Evolutionary conservation across 2,797 vertebrate species (phyloP).

Genomic region (Bufotes viridis): DNA sequence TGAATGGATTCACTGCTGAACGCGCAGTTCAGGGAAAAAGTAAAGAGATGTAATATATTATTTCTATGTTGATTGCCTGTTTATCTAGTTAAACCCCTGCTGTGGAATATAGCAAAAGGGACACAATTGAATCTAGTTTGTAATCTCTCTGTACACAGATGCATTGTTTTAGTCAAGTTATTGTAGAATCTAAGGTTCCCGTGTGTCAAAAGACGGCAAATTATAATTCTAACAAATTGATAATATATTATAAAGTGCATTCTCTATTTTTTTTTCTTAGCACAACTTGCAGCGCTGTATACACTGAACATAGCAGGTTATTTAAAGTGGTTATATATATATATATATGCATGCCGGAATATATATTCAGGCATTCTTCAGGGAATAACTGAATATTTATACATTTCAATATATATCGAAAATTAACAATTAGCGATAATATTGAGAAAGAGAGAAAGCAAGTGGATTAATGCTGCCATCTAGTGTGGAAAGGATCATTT

Average conservation of each 20-base stretch:
- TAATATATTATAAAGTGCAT: neutral
- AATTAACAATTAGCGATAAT: constrained; percentile 2
- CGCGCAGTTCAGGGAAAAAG: neutral
- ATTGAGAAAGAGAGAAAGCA: neutral
- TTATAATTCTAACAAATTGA: neutral
- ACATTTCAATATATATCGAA: neutral
- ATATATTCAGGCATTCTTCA: neutral
- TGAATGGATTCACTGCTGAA: neutral
- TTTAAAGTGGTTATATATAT: neutral
- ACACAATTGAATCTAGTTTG: neutral
- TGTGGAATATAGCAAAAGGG: neutral
- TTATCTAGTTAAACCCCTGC: neutral
- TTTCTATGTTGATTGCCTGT: neutral
- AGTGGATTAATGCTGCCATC: constrained; percentile 27
- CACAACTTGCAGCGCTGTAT: neutral
- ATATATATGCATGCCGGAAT: too few relatives aligned
- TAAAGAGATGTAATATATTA: neutral
- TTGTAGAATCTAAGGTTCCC: neutral
- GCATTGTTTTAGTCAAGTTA: neutral
- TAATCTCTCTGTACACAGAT: neutral
- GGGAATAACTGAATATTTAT: neutral
- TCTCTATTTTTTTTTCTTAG: neutral
- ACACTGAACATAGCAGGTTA: neutral
- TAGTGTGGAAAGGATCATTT: neutral
- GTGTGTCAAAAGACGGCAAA: neutral